Evolutionary conservation across 2,888 invertebrate genomes (phyloP).

Genomic region (Lypha dubia): DNA sequence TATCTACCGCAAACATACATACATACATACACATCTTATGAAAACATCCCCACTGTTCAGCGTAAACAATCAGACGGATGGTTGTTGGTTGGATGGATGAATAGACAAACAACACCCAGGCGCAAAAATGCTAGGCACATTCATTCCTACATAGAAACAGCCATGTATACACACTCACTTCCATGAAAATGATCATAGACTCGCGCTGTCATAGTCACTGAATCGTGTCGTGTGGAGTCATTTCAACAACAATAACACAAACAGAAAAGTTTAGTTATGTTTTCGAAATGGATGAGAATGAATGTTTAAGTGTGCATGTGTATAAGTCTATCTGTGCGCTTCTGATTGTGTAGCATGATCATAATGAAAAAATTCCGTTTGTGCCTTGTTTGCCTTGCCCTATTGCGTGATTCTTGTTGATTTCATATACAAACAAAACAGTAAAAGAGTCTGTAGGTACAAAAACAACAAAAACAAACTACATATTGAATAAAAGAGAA

Average conservation of each 20-base stretch:
- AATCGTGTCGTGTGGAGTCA: slow-evolving; percentile 79
- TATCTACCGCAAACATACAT: too few species aligned
- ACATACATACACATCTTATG: neutral
- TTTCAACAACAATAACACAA: slow-evolving; percentile 45
- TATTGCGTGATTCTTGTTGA: slow-evolving; percentile 82
- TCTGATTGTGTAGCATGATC: slow-evolving; percentile 66
- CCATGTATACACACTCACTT: slow-evolving; percentile 13
- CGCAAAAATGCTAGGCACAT: slow-evolving; percentile 60
- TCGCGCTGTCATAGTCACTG: slow-evolving; percentile 77
- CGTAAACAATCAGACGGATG: slow-evolving; percentile 71
- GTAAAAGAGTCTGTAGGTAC: slow-evolving; percentile 7
- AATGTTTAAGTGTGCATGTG: slow-evolving; percentile 66
- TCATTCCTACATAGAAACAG: slow-evolving; percentile 40
- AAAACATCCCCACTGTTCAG: slow-evolving; percentile 52
- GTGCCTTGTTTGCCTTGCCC: slow-evolving; percentile 82
- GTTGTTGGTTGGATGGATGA: slow-evolving; percentile 65
- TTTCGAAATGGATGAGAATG: slow-evolving; percentile 75
- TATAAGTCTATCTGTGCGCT: slow-evolving; percentile 1
- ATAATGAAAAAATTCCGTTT: slow-evolving; percentile 72
- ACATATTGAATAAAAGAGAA: slow-evolving; percentile 25
- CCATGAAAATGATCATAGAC: slow-evolving; percentile 64
- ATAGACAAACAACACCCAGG: slow-evolving; percentile 71
- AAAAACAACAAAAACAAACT: slow-evolving; percentile 17
- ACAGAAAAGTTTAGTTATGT: slow-evolving; percentile 55
- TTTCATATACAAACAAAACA: slow-evolving; percentile 48